phyloP scores from a whole-genome alignment of 2,113 vertebrate species.

The Micronycteris hirsuta region DNA sequence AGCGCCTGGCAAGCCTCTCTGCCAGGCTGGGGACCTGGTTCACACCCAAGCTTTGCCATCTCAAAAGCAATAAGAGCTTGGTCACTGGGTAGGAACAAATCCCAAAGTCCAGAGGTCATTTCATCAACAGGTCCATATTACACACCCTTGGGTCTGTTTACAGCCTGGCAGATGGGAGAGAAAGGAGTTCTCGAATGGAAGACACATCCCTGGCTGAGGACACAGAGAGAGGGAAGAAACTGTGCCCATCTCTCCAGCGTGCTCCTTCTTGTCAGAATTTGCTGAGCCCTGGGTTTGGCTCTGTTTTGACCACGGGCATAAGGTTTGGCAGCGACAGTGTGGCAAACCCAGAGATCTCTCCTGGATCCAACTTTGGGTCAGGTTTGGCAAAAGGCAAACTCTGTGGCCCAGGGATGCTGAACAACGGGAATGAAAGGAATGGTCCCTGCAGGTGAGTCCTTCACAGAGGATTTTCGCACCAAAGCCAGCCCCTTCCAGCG shows the following conservation, averaged over 20 bases:
- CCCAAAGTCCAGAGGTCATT: rapidly evolving
- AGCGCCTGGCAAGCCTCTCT: background rate
- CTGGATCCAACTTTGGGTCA: background rate
- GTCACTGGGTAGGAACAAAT: background rate
- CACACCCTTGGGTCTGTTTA: background rate
- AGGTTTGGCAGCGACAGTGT: background rate
- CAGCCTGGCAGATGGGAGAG: background rate
- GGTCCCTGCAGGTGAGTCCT: background rate
- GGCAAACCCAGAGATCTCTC: background rate
- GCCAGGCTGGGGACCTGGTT: background rate
- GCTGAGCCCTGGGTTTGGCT: background rate
- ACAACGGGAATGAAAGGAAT: background rate
- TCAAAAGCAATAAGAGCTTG: background rate
- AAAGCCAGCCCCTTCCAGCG: background rate
- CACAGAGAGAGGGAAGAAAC: background rate
- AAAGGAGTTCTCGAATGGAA: background rate
- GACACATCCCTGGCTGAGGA: background rate
- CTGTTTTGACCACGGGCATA: background rate
- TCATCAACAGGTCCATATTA: background rate
- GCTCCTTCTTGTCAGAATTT: background rate
- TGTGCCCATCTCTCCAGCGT: background rate
- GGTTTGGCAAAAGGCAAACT: background rate
- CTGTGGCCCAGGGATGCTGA: background rate
- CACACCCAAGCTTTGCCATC: background rate
- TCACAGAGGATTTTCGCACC: background rate